Evolutionary conservation across 1,140 invertebrate species (phyloP), one percentile per base, ranked within the genome.

Genomic region (Procambarus virginalis): DNA sequence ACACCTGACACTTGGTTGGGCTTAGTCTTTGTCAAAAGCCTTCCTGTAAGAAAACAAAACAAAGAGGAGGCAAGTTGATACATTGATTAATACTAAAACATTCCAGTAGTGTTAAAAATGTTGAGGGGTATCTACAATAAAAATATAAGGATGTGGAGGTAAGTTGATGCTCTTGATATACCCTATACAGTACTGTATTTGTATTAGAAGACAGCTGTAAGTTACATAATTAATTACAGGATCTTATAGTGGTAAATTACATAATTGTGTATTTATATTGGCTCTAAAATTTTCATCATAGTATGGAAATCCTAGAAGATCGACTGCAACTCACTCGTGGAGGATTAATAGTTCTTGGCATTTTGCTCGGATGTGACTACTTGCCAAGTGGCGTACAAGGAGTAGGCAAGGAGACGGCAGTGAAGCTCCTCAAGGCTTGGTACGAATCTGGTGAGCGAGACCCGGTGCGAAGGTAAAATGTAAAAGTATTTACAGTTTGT

Each of bases 281-380:
- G 34, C 34, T 34, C 1, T 34, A 34, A 34, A 34, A 34, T 64
- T 64, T 17, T 64, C 17, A 17, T 75, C 68, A 45, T 77, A 87
- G 85, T 22, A 87, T 87, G 85, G 78, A 87, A n/a, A 45, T 81
- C 17, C 20, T 87, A 22, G 85, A 87, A 34, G 77, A 70, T n/a
- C 58, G 84, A 12, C 70, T 87, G 64, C 79, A 91, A 6, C 46
- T 91, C 45, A 87, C 85, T 55, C 90, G 90, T 3, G 79, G 76
- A 60, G 85, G 70, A 22, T 77, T 91, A 34, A 84, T 91, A n/a
- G 46, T 76, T 9, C 70, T 91, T n/a, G 85, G 84, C 1, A 55
- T 91, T 2, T 34, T 91, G 73, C 85, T 91, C 64, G 90, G 90
- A 10, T 91, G 90, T 75, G 90, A 91, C 80, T 91, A 91, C 80